phyloP scores from a whole-genome alignment of 1,140 invertebrate species.

The Oryzaephilus surinamensis region DNA sequence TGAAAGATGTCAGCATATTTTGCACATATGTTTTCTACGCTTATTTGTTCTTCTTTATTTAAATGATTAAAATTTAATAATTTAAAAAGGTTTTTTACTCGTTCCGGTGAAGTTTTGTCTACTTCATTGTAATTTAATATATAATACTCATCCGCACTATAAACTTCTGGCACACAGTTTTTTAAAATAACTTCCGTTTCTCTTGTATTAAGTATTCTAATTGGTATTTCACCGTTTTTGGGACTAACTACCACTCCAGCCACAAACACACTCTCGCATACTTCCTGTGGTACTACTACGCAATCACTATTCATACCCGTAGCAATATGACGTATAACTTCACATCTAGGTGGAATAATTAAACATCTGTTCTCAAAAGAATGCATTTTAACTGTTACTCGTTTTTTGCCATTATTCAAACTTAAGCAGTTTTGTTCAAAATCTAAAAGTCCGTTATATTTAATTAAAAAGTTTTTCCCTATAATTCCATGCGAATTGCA shows the following conservation, averaged over 20 bases:
- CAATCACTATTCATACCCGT: constrained; percentile 6
- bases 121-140: constrained; percentile 7
- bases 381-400: constrained; percentile 3
- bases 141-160: constrained; percentile 10
- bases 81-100: constrained; percentile 9
- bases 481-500: constrained; percentile 11
- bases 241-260: constrained; percentile 8
- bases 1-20: constrained; percentile 27
- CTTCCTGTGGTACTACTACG: constrained; percentile 13
- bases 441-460: constrained; percentile 10
- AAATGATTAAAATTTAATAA: constrained; percentile 20
- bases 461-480: constrained; percentile 13
- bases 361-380: constrained; percentile 7
- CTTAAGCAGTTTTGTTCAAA: constrained; percentile 9
- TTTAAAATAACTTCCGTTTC: constrained; percentile 11
- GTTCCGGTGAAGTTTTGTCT: constrained; percentile 6
- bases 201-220: constrained; percentile 13
- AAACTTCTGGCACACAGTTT: constrained; percentile 14
- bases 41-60: constrained; percentile 19
- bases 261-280: constrained; percentile 11
- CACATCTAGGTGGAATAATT: constrained; percentile 11
- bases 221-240: constrained; percentile 7
- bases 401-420: constrained; percentile 2
- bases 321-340: constrained; percentile 13
- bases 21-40: constrained; percentile 19